Evolutionary conservation across 2,888 invertebrate genomes (phyloP), one percentile per base, ranked within the genome.

Genomic region (Torymus texanus): DNA sequence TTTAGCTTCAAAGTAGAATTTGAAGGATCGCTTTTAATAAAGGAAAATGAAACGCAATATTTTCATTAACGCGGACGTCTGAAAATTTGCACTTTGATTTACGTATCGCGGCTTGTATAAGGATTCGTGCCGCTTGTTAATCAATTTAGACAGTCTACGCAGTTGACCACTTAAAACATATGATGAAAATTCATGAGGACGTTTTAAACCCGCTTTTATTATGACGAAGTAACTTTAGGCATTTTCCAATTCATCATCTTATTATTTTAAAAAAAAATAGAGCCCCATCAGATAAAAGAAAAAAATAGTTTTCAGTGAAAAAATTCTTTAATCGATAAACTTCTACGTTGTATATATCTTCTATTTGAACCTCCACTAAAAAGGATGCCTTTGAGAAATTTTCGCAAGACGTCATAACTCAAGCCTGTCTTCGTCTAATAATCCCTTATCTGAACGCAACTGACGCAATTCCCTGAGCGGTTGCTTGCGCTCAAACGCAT

Each of bases 361-460:
- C 41, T 8, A 41, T 8, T 8, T 41, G 8, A 41, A 41, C 8
- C 41, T 41, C 8, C 41, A 8, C 41, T 8, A 41, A 41, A 41
- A 41, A 41, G 41, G 41, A 41, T 41, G 8, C 41, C 41, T 41
- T 41, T 41, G 29, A 5, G 41, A 67, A 41, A 29, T 50, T 56
- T 41, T 62, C 50, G 2, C 55, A 3, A 4, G 18, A 75, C 21
- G n/a, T 51, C 14, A 68, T 68, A 68, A 41, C 41, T 51, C 10
- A 3, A 66, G 12, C 16, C 16, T 10, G 8, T 8, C 8, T 41
- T 8, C 24, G 51, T 16, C 61, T 50, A 29, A 72, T 72, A 72
- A 72, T 62, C 55, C 29, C 16, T 62, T 62, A 62, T 72, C 72
- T 53, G 41, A 62, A 62, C 72, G n/a, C 62, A 51, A 72, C n/a